phyloP scores from a whole-genome alignment of 2,113 vertebrate species.

The Sapajus apella region DNA sequence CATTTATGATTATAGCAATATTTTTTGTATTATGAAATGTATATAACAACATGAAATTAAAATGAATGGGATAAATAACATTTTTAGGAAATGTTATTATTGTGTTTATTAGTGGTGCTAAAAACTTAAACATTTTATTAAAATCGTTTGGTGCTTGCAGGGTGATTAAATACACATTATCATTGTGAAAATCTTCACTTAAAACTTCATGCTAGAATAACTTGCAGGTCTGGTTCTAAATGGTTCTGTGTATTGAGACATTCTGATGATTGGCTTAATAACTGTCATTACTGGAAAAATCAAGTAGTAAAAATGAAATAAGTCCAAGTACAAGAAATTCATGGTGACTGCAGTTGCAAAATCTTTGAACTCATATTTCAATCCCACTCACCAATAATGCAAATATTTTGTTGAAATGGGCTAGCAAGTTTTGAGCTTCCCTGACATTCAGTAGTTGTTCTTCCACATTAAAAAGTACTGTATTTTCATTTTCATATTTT shows the following conservation, averaged over 20 bases:
- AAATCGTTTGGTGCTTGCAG: neutral
- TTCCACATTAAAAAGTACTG: neutral
- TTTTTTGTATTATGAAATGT: neutral
- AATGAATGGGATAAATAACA: neutral
- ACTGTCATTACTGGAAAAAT: neutral
- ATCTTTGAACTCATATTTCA: slow-evolving; percentile 6
- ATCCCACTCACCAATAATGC: neutral
- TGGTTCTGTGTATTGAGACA: neutral
- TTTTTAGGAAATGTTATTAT: neutral
- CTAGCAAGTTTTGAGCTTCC: neutral
- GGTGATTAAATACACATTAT: neutral
- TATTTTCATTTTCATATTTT: slow-evolving; percentile 41
- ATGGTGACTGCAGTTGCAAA: neutral
- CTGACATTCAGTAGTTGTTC: neutral
- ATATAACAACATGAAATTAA: neutral
- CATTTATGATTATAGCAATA: neutral
- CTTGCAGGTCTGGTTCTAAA: neutral
- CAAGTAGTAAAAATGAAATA: slow-evolving; percentile 29
- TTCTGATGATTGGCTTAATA: neutral
- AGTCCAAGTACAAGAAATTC: neutral
- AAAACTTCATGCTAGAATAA: slow-evolving; percentile 5
- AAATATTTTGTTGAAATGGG: slow-evolving; percentile 18
- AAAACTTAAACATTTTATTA: neutral
- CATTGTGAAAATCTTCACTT: neutral
- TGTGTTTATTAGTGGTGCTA: neutral